Evolutionary conservation across 2,113 vertebrate species (phyloP).

Genomic region (Thomomys bottae): DNA sequence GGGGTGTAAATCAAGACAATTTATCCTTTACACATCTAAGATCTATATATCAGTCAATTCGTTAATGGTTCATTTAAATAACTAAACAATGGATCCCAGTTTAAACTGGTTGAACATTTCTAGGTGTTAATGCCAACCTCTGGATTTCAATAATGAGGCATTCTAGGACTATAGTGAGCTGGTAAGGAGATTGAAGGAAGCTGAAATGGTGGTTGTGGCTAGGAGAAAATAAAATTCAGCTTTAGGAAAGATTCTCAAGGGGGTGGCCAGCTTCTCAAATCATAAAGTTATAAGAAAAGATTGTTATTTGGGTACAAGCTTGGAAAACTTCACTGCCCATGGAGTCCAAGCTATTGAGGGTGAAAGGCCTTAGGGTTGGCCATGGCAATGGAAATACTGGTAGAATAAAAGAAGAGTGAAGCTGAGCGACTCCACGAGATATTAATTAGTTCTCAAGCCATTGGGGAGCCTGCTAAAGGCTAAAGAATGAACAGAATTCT

Average conservation of each 20-base stretch:
- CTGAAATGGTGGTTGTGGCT: background rate
- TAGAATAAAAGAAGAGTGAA: background rate
- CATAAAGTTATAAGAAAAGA: background rate
- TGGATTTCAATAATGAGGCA: background rate
- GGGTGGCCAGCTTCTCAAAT: background rate
- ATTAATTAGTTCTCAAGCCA: background rate
- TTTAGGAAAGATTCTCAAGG: background rate
- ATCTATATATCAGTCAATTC: background rate
- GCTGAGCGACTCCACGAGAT: background rate
- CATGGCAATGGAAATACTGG: background rate
- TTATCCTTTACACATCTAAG: background rate
- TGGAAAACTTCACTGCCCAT: background rate
- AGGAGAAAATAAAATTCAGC: constrained; percentile 3
- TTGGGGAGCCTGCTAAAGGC: background rate
- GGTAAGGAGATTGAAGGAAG: background rate
- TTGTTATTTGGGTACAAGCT: background rate
- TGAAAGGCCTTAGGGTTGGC: background rate
- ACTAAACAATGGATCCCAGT: background rate
- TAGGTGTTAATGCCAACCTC: background rate
- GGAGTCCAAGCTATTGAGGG: background rate
- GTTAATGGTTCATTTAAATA: constrained; percentile 1
- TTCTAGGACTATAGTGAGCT: background rate
- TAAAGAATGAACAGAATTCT: background rate
- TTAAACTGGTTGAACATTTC: constrained; percentile 12
- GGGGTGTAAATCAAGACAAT: background rate